phyloP scores from a whole-genome alignment of 2,888 invertebrate genomes.

The Acleris laterana region DNA sequence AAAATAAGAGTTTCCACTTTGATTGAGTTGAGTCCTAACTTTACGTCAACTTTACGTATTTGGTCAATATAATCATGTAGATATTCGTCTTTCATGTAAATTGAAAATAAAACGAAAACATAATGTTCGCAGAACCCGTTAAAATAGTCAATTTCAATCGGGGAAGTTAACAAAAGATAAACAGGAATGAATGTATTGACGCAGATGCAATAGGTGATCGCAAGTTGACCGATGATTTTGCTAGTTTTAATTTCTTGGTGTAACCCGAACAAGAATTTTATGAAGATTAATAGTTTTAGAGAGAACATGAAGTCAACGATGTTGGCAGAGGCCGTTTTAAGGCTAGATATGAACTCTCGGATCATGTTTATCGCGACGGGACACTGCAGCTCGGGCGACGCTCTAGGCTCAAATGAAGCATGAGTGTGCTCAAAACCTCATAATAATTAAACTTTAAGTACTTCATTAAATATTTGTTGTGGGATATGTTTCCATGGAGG shows the following conservation, averaged over 20 bases:
- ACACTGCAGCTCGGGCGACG: no score
- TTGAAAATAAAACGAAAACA: neutral
- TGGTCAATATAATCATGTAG: neutral
- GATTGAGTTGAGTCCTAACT: neutral
- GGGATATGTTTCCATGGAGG: neutral
- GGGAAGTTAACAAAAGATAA: neutral
- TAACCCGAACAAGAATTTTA: conserved; percentile 3
- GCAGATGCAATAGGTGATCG: neutral
- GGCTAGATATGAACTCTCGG: neutral
- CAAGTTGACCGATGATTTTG: neutral
- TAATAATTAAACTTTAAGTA: neutral
- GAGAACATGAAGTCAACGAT: neutral
- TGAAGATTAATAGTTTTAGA: conserved; percentile 2
- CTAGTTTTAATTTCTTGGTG: neutral
- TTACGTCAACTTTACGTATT: neutral
- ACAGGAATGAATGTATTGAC: neutral
- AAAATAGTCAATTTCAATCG: neutral
- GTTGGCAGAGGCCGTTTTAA: neutral
- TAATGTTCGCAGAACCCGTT: neutral
- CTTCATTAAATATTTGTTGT: neutral
- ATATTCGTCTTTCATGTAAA: neutral
- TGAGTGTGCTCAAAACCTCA: no score
- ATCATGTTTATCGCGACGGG: neutral
- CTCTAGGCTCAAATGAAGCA: no score
- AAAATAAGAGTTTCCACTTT: neutral